Base-by-base conservation (phyloP, 2,888 invertebrate genomes). In the Drosophila multiciliata region DNA sequence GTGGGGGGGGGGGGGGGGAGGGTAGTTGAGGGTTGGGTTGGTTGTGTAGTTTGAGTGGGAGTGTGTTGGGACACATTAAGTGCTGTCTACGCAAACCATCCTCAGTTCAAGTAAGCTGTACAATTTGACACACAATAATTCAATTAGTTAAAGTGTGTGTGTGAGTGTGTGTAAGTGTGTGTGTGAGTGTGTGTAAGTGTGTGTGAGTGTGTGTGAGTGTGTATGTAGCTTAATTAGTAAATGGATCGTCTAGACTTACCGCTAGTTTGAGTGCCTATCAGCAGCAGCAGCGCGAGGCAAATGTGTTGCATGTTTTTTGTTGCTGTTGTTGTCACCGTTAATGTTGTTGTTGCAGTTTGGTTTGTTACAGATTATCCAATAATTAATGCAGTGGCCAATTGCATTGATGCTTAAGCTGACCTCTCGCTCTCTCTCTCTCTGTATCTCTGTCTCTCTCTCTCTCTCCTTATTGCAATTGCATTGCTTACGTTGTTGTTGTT, bases 181-280 rank as follows among this genome's bases (percentile, higher is more conserved):
- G 50, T 29, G 17, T 63, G 9, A 12, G 11, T 59, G 26, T 45
- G 35, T 35, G 42, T 53, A 55, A 36, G 50, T 32, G 8, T 17
- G 12, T 55, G 32, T 54, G 8, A 32, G 49, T 45, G 69, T 8
- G 26, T 29, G 12, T 36, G 42, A 48, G 61, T 33, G 52, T 32
- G 11, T 61, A n/a, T 48, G 20, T 40, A 35, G 55, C 36, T 70
- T 63, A 86, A 79, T 86, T 86, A 81, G 75, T 80, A 83, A 85
- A 83, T 85, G 74, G 74, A 69, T 49, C 59, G 38, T 66, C 49
- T 42, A 67, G 67, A 78, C 78, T 78, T 74, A 78, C 78, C 78
- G 66, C 73, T 64, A 69, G 45, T 64, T 61, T 61, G 69, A 54
- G 70, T 52, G 65, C 62, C 63, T 59, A 67, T 70, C 58, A 70